Percentiles rank a stretch among this genome's conserved stretches.
Conservation (phyloP, 37 sponge, comb jelly and placozoan genomes). For the Lycopodina hypogea region DNA sequence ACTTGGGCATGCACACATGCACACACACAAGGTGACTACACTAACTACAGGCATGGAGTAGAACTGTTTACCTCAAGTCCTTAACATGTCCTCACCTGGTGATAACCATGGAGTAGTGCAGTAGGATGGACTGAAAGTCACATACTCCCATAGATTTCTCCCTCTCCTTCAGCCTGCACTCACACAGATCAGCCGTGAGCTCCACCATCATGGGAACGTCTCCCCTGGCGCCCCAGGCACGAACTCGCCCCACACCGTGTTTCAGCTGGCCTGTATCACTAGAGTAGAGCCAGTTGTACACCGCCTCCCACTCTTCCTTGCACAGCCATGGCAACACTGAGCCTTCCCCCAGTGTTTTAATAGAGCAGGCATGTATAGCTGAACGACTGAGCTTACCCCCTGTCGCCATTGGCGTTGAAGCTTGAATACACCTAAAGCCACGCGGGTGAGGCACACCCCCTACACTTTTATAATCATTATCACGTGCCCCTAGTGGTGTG, state of each 20-base stretch:
- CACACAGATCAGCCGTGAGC: constrained; percentile 44
- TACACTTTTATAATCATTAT: too few species aligned
- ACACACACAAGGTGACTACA: too few species aligned
- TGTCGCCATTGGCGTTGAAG: too few species aligned
- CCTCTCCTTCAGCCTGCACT: constrained; percentile 8
- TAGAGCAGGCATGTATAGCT: not conserved
- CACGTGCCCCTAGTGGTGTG: too few species aligned
- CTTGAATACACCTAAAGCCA: too few species aligned
- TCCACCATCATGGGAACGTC: constrained; percentile 36
- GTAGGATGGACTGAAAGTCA: not conserved
- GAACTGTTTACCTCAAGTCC: too few species aligned
- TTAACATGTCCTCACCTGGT: constrained; percentile 33
- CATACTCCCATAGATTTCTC: not conserved
- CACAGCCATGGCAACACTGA: constrained; percentile 41
- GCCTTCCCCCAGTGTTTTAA: too few species aligned
- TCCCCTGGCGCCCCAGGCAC: constrained; percentile 56
- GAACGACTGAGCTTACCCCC: too few species aligned
- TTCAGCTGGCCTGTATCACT: not conserved
- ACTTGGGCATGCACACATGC: too few species aligned
- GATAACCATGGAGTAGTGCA: constrained; percentile 34
- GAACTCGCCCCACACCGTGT: constrained; percentile 32
- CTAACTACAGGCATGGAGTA: too few species aligned
- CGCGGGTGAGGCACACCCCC: too few species aligned
- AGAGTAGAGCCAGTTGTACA: constrained; percentile 36
- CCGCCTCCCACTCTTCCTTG: constrained; percentile 29